Conservation (phyloP, 2,113 vertebrate genomes). For the Sterrhoptilus dennistouni region DNA sequence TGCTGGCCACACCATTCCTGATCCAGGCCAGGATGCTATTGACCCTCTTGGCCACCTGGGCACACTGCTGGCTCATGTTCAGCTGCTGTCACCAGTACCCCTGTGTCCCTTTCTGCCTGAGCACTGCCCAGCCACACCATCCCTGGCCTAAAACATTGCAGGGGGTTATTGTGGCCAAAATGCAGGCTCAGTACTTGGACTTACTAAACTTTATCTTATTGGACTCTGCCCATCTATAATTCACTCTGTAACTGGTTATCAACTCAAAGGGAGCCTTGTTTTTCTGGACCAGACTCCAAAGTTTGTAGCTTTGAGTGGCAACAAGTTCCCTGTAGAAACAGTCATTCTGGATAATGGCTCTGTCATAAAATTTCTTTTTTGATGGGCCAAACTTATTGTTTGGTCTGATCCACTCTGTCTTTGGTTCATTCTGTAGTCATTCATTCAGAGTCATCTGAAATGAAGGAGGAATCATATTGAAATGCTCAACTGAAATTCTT, state of each 20-base stretch:
- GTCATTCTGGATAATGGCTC: slow-evolving; percentile 42
- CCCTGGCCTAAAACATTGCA: fast-evolving
- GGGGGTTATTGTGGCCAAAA: neutral
- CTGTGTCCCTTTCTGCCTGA: neutral
- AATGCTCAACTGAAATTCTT: neutral
- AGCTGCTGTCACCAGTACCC: fast-evolving
- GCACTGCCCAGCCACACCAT: neutral
- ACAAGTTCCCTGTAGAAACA: neutral
- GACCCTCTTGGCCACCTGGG: neutral
- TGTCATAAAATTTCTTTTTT: slow-evolving; percentile 46
- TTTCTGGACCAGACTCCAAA: neutral
- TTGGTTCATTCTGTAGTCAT: slow-evolving; percentile 47
- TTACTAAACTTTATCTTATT: neutral
- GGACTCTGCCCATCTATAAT: slow-evolving; percentile 26
- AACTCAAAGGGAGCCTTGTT: slow-evolving; percentile 45
- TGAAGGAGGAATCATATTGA: neutral
- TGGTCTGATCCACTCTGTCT: slow-evolving; percentile 17
- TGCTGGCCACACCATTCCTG: neutral
- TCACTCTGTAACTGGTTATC: slow-evolving; percentile 70
- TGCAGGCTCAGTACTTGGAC: neutral
- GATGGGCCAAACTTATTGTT: neutral
- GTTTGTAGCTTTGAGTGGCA: slow-evolving; percentile 57
- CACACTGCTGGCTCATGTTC: neutral
- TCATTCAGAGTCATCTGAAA: slow-evolving; percentile 74
- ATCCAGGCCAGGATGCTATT: neutral